These are phyloP conservation scores for Lophochroa leadbeateri DNA, from an alignment of 2,113 vertebrate genomes.

Conservation along the genomic window DNA sequence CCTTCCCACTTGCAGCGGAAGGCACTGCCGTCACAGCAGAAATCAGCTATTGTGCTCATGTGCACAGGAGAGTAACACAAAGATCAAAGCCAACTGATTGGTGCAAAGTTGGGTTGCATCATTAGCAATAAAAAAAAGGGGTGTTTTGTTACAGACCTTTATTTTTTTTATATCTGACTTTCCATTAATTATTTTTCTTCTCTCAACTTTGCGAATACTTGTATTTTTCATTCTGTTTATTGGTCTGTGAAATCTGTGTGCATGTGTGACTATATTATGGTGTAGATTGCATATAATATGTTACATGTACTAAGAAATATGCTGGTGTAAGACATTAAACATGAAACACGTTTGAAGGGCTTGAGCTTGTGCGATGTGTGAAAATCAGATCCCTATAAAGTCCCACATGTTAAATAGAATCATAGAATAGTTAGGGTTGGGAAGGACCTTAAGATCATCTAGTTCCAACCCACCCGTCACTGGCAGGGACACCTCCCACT, in stretches of 20 bases:
- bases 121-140: not conserved
- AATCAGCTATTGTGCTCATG: not conserved
- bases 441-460: not conserved
- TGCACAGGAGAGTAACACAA: not conserved
- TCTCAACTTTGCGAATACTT: not conserved
- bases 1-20: not conserved
- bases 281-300: not conserved
- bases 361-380: not conserved
- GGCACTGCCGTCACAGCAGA: not conserved
- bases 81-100: not conserved
- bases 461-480: too few species aligned
- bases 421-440: not conserved
- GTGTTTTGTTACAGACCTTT: not conserved
- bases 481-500: not conserved
- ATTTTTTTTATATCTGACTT: not conserved
- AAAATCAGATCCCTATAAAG: not conserved
- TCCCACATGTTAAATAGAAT: not conserved
- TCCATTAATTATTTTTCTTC: not conserved
- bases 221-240: not conserved
- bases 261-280: not conserved
- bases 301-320: not conserved
- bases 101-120: not conserved
- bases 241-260: not conserved
- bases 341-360: not conserved
- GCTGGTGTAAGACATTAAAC: not conserved